Conservation (phyloP, 2,113 vertebrate species). For the Tragelaphus imberbis region DNA sequence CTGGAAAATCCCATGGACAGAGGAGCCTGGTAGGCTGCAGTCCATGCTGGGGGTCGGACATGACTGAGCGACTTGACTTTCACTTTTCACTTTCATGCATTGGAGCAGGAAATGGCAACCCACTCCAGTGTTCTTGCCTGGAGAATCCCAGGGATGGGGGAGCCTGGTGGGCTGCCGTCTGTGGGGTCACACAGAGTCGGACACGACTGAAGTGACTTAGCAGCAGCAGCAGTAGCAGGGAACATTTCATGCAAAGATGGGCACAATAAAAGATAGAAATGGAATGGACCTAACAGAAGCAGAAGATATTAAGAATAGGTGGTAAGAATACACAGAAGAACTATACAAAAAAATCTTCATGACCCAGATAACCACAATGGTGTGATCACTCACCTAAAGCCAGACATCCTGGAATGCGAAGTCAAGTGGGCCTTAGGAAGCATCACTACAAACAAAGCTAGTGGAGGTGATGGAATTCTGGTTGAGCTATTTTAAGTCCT, state of each 20-base stretch:
- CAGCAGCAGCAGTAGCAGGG: not conserved
- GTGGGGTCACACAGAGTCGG: too few species aligned
- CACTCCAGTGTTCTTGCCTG: too few species aligned
- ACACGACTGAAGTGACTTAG: too few species aligned
- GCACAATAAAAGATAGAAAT: not conserved
- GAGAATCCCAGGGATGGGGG: too few species aligned
- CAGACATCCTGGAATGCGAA: not conserved
- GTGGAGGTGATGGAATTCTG: not conserved
- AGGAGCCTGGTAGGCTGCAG: too few species aligned
- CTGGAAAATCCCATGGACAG: too few species aligned
- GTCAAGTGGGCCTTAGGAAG: not conserved
- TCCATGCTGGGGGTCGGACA: too few species aligned
- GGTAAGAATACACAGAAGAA: not conserved
- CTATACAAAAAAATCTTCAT: not conserved
- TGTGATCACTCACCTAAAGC: not conserved
- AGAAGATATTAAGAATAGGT: not conserved
- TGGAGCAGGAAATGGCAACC: too few species aligned
- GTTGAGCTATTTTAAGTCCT: not conserved
- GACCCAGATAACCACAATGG: not conserved
- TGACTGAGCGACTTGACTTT: too few species aligned
- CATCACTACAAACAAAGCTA: not conserved
- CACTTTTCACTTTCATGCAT: too few species aligned
- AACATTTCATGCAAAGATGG: not conserved
- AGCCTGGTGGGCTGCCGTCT: too few species aligned
- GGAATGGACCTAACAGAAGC: not conserved